Percentiles rank a stretch among this genome's conserved stretches.
Evolutionary conservation across 2,797 vertebrate genomes (phyloP).

Genomic region (Peromyscus melanophrys): DNA sequence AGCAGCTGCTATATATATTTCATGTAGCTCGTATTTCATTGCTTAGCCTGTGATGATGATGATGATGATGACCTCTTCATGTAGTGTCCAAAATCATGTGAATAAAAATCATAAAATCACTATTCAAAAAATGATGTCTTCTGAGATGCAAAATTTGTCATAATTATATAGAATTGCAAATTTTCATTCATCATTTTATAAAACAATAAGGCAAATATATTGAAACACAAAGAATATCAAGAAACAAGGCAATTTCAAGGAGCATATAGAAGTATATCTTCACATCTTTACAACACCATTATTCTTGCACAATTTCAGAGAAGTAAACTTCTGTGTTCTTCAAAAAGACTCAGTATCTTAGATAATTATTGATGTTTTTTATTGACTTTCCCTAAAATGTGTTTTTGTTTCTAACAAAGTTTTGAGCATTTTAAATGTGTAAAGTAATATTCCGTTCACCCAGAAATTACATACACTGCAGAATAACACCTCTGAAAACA

Average conservation of each 20-base stretch:
- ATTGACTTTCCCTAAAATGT: not conserved
- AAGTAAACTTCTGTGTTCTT: not conserved
- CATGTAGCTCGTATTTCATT: not conserved
- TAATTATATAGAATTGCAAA: conserved; percentile 36
- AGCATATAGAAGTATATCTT: not conserved
- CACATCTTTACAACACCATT: not conserved
- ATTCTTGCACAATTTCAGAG: not conserved
- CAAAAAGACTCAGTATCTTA: conserved; percentile 19
- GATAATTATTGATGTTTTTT: not conserved
- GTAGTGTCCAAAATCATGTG: conserved; percentile 27
- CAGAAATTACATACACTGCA: not conserved
- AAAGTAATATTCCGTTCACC: not conserved
- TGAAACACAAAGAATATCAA: not conserved
- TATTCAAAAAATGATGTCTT: not conserved
- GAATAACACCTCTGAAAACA: conserved; percentile 12
- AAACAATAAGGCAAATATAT: not conserved
- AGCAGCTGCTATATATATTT: not conserved
- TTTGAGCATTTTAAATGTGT: not conserved
- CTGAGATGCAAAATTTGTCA: conserved; percentile 9
- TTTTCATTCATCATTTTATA: not conserved
- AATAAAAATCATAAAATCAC: conserved; percentile 39
- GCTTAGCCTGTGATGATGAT: conserved; percentile 40
- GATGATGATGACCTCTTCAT: conserved; percentile 32
- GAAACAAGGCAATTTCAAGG: not conserved
- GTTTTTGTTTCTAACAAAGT: conserved; percentile 4